phyloP scores from a whole-genome alignment of 2,113 vertebrate genomes.

The Erythrocebus patas region DNA sequence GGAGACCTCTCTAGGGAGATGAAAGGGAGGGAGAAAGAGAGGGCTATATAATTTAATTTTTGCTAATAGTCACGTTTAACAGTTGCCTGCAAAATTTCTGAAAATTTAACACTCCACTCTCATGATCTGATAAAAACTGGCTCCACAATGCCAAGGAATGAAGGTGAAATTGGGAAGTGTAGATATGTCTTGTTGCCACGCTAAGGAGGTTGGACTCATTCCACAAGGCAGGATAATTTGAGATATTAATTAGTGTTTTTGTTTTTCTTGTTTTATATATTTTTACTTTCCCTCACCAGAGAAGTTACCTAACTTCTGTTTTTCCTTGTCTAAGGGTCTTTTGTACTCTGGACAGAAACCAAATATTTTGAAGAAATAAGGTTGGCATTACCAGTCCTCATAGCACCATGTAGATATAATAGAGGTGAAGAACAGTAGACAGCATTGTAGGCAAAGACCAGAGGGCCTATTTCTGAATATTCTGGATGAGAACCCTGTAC shows the following conservation, averaged over 20 bases:
- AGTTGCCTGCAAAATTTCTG: neutral
- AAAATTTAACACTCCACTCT: neutral
- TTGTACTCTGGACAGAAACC: neutral
- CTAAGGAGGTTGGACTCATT: neutral
- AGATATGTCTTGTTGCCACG: neutral
- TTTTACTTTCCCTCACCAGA: neutral
- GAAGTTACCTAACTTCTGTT: neutral
- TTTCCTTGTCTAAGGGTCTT: neutral
- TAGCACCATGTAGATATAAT: neutral
- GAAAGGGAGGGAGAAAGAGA: neutral
- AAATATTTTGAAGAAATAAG: neutral
- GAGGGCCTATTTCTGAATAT: neutral
- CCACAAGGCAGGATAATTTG: neutral
- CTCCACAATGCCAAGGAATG: neutral
- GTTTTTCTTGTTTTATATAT: neutral
- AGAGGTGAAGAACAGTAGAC: neutral
- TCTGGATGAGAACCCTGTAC: neutral
- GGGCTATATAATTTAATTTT: neutral
- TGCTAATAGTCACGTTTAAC: neutral
- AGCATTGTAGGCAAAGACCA: neutral
- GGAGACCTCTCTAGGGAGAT: neutral
- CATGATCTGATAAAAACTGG: neutral
- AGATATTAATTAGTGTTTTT: constrained; percentile 4
- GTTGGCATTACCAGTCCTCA: neutral
- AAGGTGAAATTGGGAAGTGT: neutral